Evolutionary conservation across 2,797 vertebrate species (phyloP), one percentile per base, ranked within the genome.

Genomic region (Cheirogaleus major): DNA sequence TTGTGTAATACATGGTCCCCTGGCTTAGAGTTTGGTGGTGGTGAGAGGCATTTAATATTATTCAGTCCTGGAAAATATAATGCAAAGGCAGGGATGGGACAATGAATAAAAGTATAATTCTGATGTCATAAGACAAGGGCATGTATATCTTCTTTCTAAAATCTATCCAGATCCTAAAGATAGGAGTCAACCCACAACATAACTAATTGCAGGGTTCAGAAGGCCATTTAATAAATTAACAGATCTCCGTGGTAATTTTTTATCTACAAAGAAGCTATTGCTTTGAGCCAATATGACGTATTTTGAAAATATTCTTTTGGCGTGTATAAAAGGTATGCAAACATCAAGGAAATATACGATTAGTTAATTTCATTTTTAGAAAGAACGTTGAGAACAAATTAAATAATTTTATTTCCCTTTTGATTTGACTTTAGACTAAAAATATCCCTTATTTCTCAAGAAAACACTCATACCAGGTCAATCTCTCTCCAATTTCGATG

Each of bases 301-400:
- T 57, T 70, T 96, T 95, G 20, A 87, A 65, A 96, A 78, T 38
- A 84, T 55, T 43, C 35, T 95, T 79, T 78, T 82, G 72, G 30
- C 30, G 55, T 38, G 45, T 82, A 52, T 72, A 41, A 92, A 92
- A 81, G 8, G 35, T 61, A 87, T 22, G 12, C 1, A 22, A 75
- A 55, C 61, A 82, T 59, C 27, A 61, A 86, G 78, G 55, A 69
- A 89, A 30, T 32, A 72, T 38, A 30, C 15, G 30, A 30, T 63
- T 91, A 30, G 32, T 95, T 92, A 30, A 27, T 95, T 96, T 93
- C 25, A 72, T 7, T 80, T 83, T 91, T 65, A 63, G 79, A 70
- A 95, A 83, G 76, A 82, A 87, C 75, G n/a, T 72, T 72, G 35
- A 38, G 69, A 95, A 69, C 5, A 86, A 91, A 43, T 61, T 25